Conservation (phyloP, 2,113 vertebrate genomes). For the Plectropomus leopardus region DNA sequence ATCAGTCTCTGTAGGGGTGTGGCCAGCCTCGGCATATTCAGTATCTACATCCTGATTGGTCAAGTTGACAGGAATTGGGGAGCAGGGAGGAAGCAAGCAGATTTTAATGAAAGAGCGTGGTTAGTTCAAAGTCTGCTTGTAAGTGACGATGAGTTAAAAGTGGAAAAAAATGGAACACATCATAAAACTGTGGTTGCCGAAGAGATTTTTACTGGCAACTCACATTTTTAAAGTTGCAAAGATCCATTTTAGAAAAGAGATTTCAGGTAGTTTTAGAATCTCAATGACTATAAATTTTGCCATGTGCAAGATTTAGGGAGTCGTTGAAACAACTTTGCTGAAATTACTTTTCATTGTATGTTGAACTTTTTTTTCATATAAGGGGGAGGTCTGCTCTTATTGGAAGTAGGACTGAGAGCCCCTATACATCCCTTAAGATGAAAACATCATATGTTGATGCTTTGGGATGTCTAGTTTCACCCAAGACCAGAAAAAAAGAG, state of each 20-base stretch:
- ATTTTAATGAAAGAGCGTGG: conserved; percentile 81
- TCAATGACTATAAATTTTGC: conserved; percentile 72
- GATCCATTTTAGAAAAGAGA: conserved; percentile 73
- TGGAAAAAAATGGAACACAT: conserved; percentile 69
- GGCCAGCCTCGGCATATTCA: conserved; percentile 84
- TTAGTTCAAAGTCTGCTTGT: conserved; percentile 80
- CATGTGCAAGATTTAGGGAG: conserved; percentile 66
- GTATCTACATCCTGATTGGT: conserved; percentile 87
- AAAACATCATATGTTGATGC: conserved; percentile 59
- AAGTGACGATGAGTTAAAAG: conserved; percentile 73
- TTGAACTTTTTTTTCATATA: conserved; percentile 49
- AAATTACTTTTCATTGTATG: conserved; percentile 72
- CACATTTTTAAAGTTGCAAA: conserved; percentile 71
- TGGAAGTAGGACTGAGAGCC: conserved; percentile 37
- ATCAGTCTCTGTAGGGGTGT: conserved; percentile 85
- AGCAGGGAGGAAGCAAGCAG: conserved; percentile 82
- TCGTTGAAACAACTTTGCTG: conserved; percentile 54
- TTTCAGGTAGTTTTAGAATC: conserved; percentile 54
- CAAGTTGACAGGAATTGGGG: conserved; percentile 77
- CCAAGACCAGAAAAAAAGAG: conserved; percentile 59
- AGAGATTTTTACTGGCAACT: conserved; percentile 47
- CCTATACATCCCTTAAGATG: conserved; percentile 58
- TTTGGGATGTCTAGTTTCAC: conserved; percentile 72
- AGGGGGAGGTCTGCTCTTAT: conserved; percentile 47
- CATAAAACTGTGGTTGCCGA: conserved; percentile 68